These are phyloP conservation scores for Drosophila paulistorum DNA, from an alignment of 1,140 invertebrate genomes.

Conservation along the genomic window DNA sequence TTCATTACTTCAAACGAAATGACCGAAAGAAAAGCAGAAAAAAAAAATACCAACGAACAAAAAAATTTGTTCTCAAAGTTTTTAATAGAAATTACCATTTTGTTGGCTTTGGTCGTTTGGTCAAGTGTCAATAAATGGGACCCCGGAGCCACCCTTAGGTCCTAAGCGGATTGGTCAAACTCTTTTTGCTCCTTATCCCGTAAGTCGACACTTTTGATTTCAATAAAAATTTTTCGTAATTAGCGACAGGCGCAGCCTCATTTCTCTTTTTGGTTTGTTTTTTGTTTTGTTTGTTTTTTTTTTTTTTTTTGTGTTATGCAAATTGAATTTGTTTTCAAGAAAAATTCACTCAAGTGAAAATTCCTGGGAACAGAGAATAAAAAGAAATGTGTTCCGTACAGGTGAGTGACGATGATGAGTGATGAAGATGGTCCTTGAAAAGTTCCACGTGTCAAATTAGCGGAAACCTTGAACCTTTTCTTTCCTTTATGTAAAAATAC, in stretches of 20 bases:
- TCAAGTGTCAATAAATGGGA: conserved; percentile 77
- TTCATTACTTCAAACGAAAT: conserved; percentile 70
- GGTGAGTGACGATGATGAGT: conserved; percentile 15
- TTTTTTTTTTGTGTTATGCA: conserved; percentile 33
- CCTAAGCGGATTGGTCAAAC: conserved; percentile 56
- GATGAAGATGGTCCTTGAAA: conserved; percentile 5
- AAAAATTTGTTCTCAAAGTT: conserved; percentile 64
- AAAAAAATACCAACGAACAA: conserved; percentile 48
- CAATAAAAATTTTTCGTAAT: conserved; percentile 78
- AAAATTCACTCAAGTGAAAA: conserved; percentile 24
- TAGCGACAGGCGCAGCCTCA: conserved; percentile 64
- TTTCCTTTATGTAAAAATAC: conserved; percentile 1
- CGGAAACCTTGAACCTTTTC: conserved; percentile 7
- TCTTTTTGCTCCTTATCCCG: conserved; percentile 5
- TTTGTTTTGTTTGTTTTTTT: conserved; percentile 57
- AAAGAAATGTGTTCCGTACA: conserved; percentile 8
- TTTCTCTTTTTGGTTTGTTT: conserved; percentile 48
- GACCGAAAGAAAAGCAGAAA: conserved; percentile 39
- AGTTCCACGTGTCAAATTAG: conserved; percentile 22
- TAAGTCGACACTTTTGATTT: conserved; percentile 74
- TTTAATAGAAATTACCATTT: conserved; percentile 80
- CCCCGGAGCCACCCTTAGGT: conserved; percentile 25
- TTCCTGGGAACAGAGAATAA: conserved; percentile 1
- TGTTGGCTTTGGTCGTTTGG: conserved; percentile 71
- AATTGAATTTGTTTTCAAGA: conserved; percentile 51